These are phyloP conservation scores for Rhinoraja longicauda DNA, from an alignment of 2,797 vertebrate genomes.

Conservation along the genomic window DNA sequence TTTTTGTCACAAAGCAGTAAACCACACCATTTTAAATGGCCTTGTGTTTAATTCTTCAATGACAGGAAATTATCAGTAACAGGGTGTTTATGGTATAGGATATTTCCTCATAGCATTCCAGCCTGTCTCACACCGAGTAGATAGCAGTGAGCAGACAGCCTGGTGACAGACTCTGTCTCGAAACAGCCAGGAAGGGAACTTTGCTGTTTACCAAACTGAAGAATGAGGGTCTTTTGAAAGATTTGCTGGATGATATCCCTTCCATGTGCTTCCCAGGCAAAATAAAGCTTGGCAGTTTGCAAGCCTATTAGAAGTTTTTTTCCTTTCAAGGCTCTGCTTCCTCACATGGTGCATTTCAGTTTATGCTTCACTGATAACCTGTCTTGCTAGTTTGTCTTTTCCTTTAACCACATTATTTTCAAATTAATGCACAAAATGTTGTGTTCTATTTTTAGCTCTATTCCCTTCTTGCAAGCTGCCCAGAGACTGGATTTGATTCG, in stretches of 20 bases:
- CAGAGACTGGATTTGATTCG: not conserved
- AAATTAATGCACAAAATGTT: not conserved
- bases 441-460: not conserved
- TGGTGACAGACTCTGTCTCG: constrained; percentile 29
- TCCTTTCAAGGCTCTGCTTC: constrained; percentile 8
- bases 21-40: not conserved
- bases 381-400: not conserved
- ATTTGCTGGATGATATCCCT: constrained; percentile 8
- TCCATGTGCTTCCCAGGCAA: constrained; percentile 1
- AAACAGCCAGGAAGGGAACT: constrained; percentile 2
- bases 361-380: not conserved
- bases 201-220: constrained; percentile 28
- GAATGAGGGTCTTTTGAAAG: constrained; percentile 31
- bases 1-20: not conserved
- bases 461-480: not conserved
- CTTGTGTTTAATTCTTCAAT: not conserved
- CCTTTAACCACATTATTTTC: not conserved
- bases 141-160: constrained; percentile 25
- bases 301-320: not conserved
- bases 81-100: constrained; percentile 19
- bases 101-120: constrained; percentile 15
- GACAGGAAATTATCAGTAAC: constrained; percentile 26
- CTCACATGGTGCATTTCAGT: constrained; percentile 16
- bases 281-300: constrained; percentile 10
- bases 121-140: not conserved